Conservation (phyloP, 2,888 invertebrate species). For the Phania funesta region DNA sequence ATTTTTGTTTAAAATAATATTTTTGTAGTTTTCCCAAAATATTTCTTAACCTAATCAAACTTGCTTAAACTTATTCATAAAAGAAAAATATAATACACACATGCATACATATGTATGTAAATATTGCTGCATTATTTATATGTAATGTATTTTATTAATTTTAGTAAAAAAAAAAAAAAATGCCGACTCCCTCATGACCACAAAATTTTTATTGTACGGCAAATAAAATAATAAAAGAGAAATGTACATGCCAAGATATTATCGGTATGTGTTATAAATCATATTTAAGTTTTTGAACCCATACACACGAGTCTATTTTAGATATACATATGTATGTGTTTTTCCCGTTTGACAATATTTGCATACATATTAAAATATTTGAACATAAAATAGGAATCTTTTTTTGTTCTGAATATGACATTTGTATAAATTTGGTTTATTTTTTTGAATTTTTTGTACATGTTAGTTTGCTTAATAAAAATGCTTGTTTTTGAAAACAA, state of each 20-base stretch:
- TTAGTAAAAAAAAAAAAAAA: not conserved
- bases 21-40: too few species aligned
- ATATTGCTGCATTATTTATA: too few species aligned
- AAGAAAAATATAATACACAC: too few species aligned
- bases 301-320: constrained; percentile 3
- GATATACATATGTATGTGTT: constrained; percentile 45
- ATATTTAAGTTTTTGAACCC: constrained; percentile 28
- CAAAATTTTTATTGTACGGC: not conserved
- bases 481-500: constrained; percentile 17
- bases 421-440: constrained; percentile 38
- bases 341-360: constrained; percentile 54
- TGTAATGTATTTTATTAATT: not conserved
- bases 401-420: constrained; percentile 28
- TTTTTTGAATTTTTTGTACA: not conserved
- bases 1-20: too few species aligned
- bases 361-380: constrained; percentile 61
- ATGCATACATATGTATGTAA: too few species aligned
- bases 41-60: too few species aligned
- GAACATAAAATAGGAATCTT: constrained; percentile 50
- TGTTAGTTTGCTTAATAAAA: constrained; percentile 18
- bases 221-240: not conserved
- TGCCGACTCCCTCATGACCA: not conserved
- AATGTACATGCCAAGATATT: too few species aligned
- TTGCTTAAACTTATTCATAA: too few species aligned
- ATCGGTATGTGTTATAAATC: too few species aligned